Conservation (phyloP, 2,888 invertebrate genomes). For the Drosophila glabriapex region DNA sequence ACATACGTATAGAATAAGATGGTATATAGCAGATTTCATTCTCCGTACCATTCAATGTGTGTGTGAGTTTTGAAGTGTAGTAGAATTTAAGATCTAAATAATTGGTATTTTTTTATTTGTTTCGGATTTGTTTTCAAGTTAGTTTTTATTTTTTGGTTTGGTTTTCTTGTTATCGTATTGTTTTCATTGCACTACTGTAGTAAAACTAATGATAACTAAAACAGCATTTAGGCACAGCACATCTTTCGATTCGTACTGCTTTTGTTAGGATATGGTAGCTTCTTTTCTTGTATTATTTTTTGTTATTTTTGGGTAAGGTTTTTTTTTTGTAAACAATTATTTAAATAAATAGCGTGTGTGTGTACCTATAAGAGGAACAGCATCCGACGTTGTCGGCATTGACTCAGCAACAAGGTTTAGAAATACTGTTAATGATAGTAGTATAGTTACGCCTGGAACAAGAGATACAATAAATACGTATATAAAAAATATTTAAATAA, state of each 20-base stretch:
- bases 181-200: slow-evolving; percentile 76
- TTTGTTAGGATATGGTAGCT: slow-evolving; percentile 19
- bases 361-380: slow-evolving; percentile 93
- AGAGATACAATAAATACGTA: slow-evolving; percentile 78
- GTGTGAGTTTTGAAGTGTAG: slow-evolving; percentile 2
- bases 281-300: slow-evolving; percentile 17
- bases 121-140: slow-evolving; percentile 40
- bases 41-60: slow-evolving; percentile 52
- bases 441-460: slow-evolving; percentile 96
- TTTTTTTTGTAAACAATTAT: slow-evolving; percentile 23
- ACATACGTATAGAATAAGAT: slow-evolving; percentile 60
- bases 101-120: slow-evolving; percentile 75
- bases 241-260: slow-evolving; percentile 37
- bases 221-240: slow-evolving; percentile 69
- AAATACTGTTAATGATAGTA: slow-evolving; percentile 98
- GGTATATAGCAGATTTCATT: slow-evolving; percentile 53
- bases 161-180: slow-evolving; percentile 30
- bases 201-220: slow-evolving; percentile 81
- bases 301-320: slow-evolving; percentile 11
- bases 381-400: slow-evolving; percentile 95
- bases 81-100: slow-evolving; percentile 65
- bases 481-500: slow-evolving; percentile 77
- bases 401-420: slow-evolving; percentile 99
- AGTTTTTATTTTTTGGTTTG: slow-evolving; percentile 39
- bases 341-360: slow-evolving; percentile 72